Base-by-base conservation (phyloP, 2,797 vertebrate genomes). In the Dermochelys coriacea region DNA sequence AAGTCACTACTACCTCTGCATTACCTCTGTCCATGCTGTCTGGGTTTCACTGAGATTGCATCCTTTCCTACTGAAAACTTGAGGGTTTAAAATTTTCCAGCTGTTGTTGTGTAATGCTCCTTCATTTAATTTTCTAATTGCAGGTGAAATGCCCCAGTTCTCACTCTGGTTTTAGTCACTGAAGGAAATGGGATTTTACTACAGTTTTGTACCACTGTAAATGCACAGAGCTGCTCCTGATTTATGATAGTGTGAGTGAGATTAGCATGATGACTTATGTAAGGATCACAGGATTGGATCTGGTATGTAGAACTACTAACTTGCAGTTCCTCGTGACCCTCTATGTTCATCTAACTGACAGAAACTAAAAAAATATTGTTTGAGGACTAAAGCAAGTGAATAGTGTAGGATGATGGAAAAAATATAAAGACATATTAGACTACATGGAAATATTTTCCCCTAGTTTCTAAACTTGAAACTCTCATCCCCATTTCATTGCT, bases 381-480 rank as follows among this genome's bases (percentile, higher is more conserved):
- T 52, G 79, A 74, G 84, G 41, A 41, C 61, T 59, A 88, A 84
- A 5, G 80, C 57, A 82, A 91, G 71, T 50, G 45, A 87, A 41
- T 31, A 74, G 61, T 95, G 77, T 80, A 50, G 37, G 21, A 90
- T 77, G 18, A 93, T 68, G 11, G 74, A 61, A 79, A 93, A 97
- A 88, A 88, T 50, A 80, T 79, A 87, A 89, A 91, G n/a, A 94
- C 79, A 29, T 83, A 91, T 82, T 89, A 55, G 94, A 95, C 91
- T 78, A 34, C 11, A 55, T 82, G 94, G 52, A 95, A 95, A 91
- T 86, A 91, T 1, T 94, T 89, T 54, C 6, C 21, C 79, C 10
- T 52, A 1, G 41, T 85, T 96, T 88, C 93, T 71, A 68, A 85
- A 50, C 87, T 90, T 82, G 91, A 59, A 88, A 49, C 57, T 79